These are phyloP conservation scores for Calypte anna DNA, from an alignment of 2,113 vertebrate genomes.

Conservation along the genomic window DNA sequence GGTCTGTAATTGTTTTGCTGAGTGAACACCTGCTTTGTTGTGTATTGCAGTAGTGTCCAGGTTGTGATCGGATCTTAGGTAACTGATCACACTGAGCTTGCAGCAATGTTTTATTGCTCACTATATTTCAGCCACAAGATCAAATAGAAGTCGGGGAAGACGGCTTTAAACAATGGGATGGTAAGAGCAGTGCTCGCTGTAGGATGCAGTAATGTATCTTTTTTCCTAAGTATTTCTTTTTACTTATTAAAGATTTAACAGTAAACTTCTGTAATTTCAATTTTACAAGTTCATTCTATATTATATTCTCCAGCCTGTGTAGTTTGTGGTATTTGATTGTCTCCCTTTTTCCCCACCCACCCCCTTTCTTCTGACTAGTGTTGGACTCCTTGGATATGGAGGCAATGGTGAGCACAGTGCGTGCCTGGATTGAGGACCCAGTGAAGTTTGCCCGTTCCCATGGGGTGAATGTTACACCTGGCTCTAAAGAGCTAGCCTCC, in stretches of 20 bases:
- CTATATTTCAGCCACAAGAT: conserved; percentile 99
- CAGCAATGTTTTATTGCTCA: conserved; percentile 82
- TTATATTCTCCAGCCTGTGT: neutral
- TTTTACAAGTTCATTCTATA: neutral
- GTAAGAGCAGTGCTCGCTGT: conserved; percentile 87
- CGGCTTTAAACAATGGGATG: conserved; percentile 99
- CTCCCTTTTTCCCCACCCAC: neutral
- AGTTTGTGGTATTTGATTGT: neutral
- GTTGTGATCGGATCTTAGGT: conserved; percentile 75
- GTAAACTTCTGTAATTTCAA: neutral
- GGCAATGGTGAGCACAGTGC: conserved; percentile 93
- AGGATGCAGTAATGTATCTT: conserved; percentile 79
- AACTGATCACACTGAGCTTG: conserved; percentile 76
- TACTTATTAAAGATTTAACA: conserved; percentile 15
- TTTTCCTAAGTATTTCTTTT: conserved; percentile 64
- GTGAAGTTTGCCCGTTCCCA: conserved; percentile 94
- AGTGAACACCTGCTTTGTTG: neutral
- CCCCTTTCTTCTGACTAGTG: conserved; percentile 72
- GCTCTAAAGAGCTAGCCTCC: conserved; percentile 49
- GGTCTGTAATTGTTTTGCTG: neutral
- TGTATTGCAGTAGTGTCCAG: conserved; percentile 80
- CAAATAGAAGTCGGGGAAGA: conserved; percentile 97
- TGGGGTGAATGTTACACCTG: conserved; percentile 79
- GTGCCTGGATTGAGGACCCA: conserved; percentile 87
- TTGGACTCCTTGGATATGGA: conserved; percentile 91